These are phyloP conservation scores for Rhagonycha fulva DNA, from an alignment of 2,888 invertebrate genomes.

Conservation along the genomic window DNA sequence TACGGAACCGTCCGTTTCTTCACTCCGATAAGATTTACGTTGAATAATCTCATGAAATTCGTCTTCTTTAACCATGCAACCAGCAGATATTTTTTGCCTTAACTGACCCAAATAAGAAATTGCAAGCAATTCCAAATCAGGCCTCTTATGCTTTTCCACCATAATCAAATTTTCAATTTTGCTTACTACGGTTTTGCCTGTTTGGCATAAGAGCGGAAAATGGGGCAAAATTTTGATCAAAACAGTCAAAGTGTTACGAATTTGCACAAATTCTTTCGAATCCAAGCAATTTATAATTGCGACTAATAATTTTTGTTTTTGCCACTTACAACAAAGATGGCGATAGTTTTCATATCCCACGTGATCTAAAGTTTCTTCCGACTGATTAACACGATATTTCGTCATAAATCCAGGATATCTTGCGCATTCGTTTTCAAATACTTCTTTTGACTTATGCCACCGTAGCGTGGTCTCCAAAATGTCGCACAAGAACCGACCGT, in stretches of 20 bases:
- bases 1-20: no score
- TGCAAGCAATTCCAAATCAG: slow-evolving; percentile 90
- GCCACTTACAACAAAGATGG: slow-evolving; percentile 99
- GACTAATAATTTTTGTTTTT: slow-evolving; percentile 90
- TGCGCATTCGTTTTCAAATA: slow-evolving; percentile 94
- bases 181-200: slow-evolving; percentile 89
- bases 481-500: slow-evolving; percentile 91
- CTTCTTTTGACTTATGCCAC: slow-evolving; percentile 90
- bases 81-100: slow-evolving; percentile 70
- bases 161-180: slow-evolving; percentile 90
- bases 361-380: slow-evolving; percentile 88
- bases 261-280: slow-evolving; percentile 96
- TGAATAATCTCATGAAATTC: slow-evolving; percentile 87
- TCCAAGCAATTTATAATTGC: slow-evolving; percentile 94
- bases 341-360: slow-evolving; percentile 92
- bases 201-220: slow-evolving; percentile 87
- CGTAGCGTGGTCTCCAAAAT: slow-evolving; percentile 94
- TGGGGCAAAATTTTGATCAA: slow-evolving; percentile 92
- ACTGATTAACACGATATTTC: slow-evolving; percentile 88
- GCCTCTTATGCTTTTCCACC: slow-evolving; percentile 91
- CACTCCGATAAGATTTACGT: slow-evolving; percentile 42
- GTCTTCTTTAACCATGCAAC: slow-evolving; percentile 84
- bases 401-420: slow-evolving; percentile 97
- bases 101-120: slow-evolving; percentile 92
- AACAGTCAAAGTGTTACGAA: slow-evolving; percentile 92